Base-by-base conservation (phyloP, 2,797 vertebrate species). In the Potorous gilbertii region DNA sequence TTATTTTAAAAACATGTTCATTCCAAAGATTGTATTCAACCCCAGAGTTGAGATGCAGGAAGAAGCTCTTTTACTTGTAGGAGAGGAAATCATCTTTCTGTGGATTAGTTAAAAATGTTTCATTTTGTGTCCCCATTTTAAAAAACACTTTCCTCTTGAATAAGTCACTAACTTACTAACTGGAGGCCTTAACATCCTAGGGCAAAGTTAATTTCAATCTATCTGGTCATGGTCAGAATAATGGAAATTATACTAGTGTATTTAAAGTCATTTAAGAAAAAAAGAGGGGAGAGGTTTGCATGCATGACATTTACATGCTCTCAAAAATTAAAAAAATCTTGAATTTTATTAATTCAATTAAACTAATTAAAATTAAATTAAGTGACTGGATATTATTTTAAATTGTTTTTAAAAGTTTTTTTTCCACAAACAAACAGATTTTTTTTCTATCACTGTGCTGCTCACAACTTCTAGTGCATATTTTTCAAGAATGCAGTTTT, bases 71-170 rank as follows among this genome's bases (percentile, higher is more conserved):
- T 96, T 97, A 97, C 95, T 95, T 97, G 91, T 95, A 94, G 96
- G 94, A 97, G 94, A 97, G 95, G 93, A 97, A 98, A 98, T 98
- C 97, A 98, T 98, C 95, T 96, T 98, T 97, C 96, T 97, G 92
- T 94, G 98, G 98, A 99, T 98, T 98, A 98, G 97, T 97, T 98
- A 97, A 98, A 98, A 98, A 98, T 98, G 96, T 98, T 98, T 96
- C 98, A 98, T 98, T 98, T 97, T 98, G 97, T 98, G 97, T 98
- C 98, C 98, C 97, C 97, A 92, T 96, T 98, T 98, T 93, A 98
- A 2, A 52, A 52, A 52, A 52, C 98, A 97, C 98, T 98, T 98
- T 98, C 94, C 95, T 94, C 98, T 98, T 97, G 98, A 98, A 98
- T 98, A 98, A 97, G 96, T 97, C 98, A 98, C 98, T 98, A 98